Conservation (phyloP, 1,140 invertebrate genomes). For the Philaenus spumarius region DNA sequence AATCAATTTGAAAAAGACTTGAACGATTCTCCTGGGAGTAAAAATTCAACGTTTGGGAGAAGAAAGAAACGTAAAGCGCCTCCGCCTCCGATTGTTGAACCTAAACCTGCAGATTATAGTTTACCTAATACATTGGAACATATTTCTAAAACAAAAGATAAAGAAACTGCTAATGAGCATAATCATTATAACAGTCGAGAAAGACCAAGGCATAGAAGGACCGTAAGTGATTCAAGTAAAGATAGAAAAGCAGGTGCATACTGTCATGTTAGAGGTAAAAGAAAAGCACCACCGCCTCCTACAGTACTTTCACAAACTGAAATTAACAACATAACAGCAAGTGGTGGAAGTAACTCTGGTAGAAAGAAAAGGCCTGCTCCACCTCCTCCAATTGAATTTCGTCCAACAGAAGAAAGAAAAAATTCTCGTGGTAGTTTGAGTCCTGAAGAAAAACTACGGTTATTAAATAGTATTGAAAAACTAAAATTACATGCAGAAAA, state of each 20-base stretch:
- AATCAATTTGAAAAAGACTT: too few relatives aligned
- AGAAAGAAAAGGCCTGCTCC: constrained; percentile 53
- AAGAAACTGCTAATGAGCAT: background rate
- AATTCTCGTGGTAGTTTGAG: constrained; percentile 13
- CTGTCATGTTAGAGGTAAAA: constrained; percentile 63
- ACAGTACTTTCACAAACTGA: background rate
- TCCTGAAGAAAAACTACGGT: constrained; percentile 25
- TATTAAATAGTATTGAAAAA: constrained; percentile 27
- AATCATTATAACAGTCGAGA: background rate
- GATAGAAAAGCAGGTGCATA: constrained; percentile 41
- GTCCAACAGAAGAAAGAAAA: background rate
- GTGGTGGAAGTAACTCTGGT: constrained; percentile 25
- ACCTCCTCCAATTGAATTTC: constrained; percentile 42
- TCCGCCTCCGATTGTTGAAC: constrained; percentile 27
- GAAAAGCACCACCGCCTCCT: constrained; percentile 63
- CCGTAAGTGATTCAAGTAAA: constrained; percentile 48
- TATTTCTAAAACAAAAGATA: background rate
- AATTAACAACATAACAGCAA: background rate
- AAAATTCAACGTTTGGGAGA: constrained; percentile 28
- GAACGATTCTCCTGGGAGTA: constrained; percentile 13
- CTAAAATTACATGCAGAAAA: constrained; percentile 27
- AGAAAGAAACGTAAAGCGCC: constrained; percentile 36
- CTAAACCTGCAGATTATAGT: constrained; percentile 18
- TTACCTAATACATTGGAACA: constrained; percentile 21
- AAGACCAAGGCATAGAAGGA: constrained; percentile 34